Evolutionary conservation across 2,113 vertebrate genomes (phyloP).

Genomic region (Edolisoma coerulescens): DNA sequence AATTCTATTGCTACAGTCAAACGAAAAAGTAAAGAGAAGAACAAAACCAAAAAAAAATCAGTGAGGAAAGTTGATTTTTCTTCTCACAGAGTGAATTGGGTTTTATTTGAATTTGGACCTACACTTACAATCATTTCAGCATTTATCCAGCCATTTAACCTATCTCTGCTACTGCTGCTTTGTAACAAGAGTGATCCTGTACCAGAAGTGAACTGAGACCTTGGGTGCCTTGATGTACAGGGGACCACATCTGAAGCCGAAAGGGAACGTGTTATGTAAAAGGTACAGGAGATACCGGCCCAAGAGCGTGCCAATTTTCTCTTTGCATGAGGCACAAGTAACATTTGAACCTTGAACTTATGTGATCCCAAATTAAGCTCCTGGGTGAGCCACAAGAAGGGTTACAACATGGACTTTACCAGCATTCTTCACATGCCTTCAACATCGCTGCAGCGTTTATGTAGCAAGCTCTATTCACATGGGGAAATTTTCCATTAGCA

Average conservation of each 20-base stretch:
- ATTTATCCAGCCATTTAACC: not conserved
- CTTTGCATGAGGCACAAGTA: not conserved
- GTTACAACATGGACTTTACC: not conserved
- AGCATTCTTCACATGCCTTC: conserved; percentile 27
- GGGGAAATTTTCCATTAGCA: conserved; percentile 12
- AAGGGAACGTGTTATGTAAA: not conserved
- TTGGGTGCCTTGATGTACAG: not conserved
- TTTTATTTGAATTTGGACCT: not conserved
- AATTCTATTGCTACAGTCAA: not conserved
- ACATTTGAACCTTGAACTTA: not conserved
- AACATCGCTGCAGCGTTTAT: not conserved
- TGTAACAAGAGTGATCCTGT: not conserved
- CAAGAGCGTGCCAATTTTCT: accelerated
- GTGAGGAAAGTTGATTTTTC: not conserved
- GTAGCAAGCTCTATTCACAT: not conserved
- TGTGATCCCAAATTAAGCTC: not conserved
- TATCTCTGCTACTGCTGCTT: not conserved
- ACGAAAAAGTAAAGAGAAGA: not conserved
- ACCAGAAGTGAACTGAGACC: not conserved
- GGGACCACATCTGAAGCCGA: not conserved
- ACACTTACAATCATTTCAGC: not conserved
- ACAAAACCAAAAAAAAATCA: not conserved
- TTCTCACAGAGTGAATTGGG: not conserved
- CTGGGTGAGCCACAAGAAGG: not conserved
- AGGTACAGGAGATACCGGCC: not conserved